Base-by-base conservation (phyloP, 1,140 invertebrate species). In the Cherax destructor region DNA sequence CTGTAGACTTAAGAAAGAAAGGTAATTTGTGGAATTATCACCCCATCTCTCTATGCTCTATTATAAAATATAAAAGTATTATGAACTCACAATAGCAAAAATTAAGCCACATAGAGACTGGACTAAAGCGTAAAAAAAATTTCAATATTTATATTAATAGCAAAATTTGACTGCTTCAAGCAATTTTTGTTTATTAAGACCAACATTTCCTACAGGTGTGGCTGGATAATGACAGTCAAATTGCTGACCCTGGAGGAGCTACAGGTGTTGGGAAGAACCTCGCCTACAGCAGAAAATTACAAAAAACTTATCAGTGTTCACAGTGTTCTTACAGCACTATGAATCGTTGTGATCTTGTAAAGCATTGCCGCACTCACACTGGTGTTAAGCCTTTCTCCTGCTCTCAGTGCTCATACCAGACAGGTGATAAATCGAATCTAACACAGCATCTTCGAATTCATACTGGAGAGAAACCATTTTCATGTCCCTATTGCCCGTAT, bases 161-260 rank as follows among this genome's bases (percentile, higher is more conserved):
- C 11, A 74, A 74, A 69, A 30, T 74, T 74, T 74, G n/a, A 74
- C 9, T 30, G 24, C 24, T 74, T 74, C n/a, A 74, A 56, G 74
- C 50, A 52, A 30, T 76, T 77, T 77, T 87, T 77, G 24, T 59
- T 61, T 79, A 87, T 87, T 87, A 87, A 87, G 85, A 87, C 76
- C 13, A 52, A 72, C 87, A 89, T 89, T 89, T 89, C 87, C 87
- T 83, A 83, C 87, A 89, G 87, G 87, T 89, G 80, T 89, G 79
- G 79, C 78, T 89, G 79, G 72, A 83, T 83, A 89, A 89, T 89
- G 87, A 81, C 78, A 83, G 87, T 81, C 79, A 89, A 59, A 83
- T 89, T 52, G 80, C 80, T 74, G 87, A 83, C 61, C 79, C 49
- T 56, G 80, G 87, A 89, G 87, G 78, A 89, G 49, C 87, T n/a